Conservation (phyloP, 2,797 vertebrate genomes). For the Thalassophryne amazonica region DNA sequence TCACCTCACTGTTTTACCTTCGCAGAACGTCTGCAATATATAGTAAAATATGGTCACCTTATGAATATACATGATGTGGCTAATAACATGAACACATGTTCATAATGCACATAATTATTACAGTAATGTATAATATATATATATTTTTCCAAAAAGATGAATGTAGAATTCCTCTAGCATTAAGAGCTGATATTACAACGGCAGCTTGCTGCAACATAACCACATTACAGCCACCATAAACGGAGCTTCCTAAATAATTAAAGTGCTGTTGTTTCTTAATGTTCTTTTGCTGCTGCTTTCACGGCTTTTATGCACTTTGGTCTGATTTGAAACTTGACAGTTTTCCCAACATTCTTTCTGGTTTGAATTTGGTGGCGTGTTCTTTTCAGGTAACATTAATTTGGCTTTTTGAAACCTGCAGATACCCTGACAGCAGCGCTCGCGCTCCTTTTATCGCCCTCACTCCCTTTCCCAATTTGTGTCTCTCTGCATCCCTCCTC, state of each 20-base stretch:
- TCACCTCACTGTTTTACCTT: too few relatives aligned
- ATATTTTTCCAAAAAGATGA: too few relatives aligned
- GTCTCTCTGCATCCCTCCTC: constrained; percentile 18
- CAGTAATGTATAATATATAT: too few relatives aligned
- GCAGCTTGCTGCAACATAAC: too few relatives aligned
- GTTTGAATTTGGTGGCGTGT: constrained; percentile 8
- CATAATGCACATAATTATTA: too few relatives aligned
- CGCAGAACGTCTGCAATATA: too few relatives aligned
- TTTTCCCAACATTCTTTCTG: background rate
- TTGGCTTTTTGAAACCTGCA: constrained; percentile 3
- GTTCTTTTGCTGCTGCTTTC: background rate
- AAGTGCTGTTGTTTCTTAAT: constrained; percentile 11
- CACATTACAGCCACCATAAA: too few relatives aligned
- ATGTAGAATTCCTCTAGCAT: too few relatives aligned
- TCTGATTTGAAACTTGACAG: background rate
- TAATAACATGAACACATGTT: too few relatives aligned
- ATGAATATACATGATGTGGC: too few relatives aligned
- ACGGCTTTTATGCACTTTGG: background rate
- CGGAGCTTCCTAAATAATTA: constrained; percentile 24
- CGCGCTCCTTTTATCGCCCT: constrained; percentile 1
- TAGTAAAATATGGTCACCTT: too few relatives aligned
- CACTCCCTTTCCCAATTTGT: background rate
- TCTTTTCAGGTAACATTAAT: constrained; percentile 25
- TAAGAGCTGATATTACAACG: too few relatives aligned
- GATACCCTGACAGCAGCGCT: background rate